Percentiles rank a stretch among this genome's conserved stretches.
phyloP scores from a whole-genome alignment of 2,797 vertebrate genomes.

The Fundulus diaphanus region DNA sequence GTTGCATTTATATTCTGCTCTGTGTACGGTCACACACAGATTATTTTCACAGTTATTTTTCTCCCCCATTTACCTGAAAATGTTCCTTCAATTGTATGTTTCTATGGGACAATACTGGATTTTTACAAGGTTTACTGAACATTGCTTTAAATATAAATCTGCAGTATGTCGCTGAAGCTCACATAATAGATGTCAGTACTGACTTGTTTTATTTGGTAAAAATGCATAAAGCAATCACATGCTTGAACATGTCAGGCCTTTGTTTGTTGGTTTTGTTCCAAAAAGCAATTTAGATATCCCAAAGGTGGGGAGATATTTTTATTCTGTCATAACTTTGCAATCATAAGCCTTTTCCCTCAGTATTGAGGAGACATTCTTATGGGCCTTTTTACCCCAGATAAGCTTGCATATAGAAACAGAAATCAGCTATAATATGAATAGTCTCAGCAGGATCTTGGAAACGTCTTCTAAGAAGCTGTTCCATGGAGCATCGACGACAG shows the following conservation, averaged over 20 bases:
- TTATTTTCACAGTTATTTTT: conserved; percentile 5
- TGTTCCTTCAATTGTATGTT: conserved; percentile 8
- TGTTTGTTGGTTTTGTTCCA: neutral
- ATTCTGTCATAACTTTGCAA: too few relatives aligned
- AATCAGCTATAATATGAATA: too few relatives aligned
- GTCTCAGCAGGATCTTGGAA: too few relatives aligned
- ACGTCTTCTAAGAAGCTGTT: too few relatives aligned
- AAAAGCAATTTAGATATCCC: neutral
- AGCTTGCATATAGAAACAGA: too few relatives aligned
- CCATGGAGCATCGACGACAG: too few relatives aligned
- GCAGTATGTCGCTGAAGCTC: neutral
- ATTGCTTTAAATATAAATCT: neutral
- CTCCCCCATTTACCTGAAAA: conserved; percentile 14
- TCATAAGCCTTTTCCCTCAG: too few relatives aligned
- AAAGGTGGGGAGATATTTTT: too few relatives aligned
- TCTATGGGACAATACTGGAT: conserved; percentile 17
- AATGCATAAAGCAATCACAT: too few relatives aligned
- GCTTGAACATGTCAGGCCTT: neutral
- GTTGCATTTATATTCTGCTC: conserved; percentile 16
- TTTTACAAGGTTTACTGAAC: neutral
- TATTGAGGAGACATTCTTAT: too few relatives aligned
- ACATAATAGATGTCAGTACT: neutral
- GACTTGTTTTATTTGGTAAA: too few relatives aligned
- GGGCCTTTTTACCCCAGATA: too few relatives aligned
- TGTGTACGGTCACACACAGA: neutral